Conservation (phyloP, 1,140 invertebrate species). For the Heliconius hermathena region DNA sequence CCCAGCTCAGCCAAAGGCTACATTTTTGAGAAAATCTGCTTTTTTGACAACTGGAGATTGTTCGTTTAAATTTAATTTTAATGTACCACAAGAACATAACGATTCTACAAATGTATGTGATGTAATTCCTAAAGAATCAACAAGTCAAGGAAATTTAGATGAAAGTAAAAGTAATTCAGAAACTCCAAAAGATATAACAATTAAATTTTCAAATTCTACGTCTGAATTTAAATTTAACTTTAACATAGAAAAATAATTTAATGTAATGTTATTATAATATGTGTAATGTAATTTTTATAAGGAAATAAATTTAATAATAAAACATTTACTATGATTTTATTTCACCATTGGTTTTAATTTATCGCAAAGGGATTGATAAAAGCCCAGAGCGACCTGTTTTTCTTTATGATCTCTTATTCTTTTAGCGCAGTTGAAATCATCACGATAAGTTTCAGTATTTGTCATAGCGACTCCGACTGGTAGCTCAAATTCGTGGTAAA, state of each 20-base stretch:
- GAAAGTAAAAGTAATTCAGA: slow-evolving; percentile 40
- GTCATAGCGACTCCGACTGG: slow-evolving; percentile 60
- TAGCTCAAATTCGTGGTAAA: slow-evolving; percentile 41
- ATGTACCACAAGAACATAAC: slow-evolving; percentile 53
- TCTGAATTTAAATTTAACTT: slow-evolving; percentile 77
- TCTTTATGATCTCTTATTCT: slow-evolving; percentile 47
- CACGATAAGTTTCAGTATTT: slow-evolving; percentile 53
- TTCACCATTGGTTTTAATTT: background rate
- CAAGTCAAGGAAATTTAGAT: slow-evolving; percentile 38
- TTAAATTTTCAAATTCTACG: slow-evolving; percentile 54
- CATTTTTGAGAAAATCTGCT: slow-evolving; percentile 72
- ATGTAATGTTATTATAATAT: slow-evolving; percentile 7
- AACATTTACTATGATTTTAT: slow-evolving; percentile 20
- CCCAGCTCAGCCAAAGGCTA: slow-evolving; percentile 69
- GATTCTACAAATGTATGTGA: slow-evolving; percentile 30
- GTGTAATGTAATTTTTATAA: slow-evolving; percentile 27
- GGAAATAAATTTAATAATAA: slow-evolving; percentile 22
- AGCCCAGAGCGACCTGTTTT: slow-evolving; percentile 18
- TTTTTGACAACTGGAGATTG: slow-evolving; percentile 67
- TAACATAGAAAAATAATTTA: slow-evolving; percentile 51
- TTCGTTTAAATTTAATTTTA: slow-evolving; percentile 72
- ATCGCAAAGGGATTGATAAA: slow-evolving; percentile 54
- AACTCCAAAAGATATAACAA: slow-evolving; percentile 35
- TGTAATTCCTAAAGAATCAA: slow-evolving; percentile 40
- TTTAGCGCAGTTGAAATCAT: slow-evolving; percentile 52